These are phyloP conservation scores for Sericinus montela DNA, from an alignment of 2,888 invertebrate genomes.

Conservation along the genomic window DNA sequence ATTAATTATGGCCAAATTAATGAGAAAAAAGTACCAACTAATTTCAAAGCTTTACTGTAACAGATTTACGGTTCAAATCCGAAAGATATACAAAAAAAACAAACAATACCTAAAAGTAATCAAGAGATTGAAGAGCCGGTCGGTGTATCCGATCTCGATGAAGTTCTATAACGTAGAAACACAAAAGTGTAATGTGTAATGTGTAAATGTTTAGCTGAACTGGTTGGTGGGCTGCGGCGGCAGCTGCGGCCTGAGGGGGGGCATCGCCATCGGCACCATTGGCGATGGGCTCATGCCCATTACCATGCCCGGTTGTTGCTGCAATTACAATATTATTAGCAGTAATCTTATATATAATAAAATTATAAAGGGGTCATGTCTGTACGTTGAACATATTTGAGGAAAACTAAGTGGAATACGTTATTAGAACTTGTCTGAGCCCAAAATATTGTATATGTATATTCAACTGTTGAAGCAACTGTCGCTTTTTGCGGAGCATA, in stretches of 20 bases:
- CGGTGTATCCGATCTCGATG: constrained; percentile 10
- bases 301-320: constrained; percentile 75
- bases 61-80: no score
- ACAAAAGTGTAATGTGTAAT: background rate
- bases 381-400: no score
- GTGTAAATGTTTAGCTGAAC: constrained; percentile 57
- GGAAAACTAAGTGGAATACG: no score
- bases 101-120: background rate
- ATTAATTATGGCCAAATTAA: background rate
- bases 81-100: background rate
- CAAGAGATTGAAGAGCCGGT: background rate
- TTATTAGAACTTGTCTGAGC: no score
- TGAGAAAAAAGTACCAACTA: no score
- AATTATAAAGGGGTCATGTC: no score
- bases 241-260: constrained; percentile 61
- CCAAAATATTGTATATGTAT: no score
- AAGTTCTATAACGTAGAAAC: constrained; percentile 6
- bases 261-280: constrained; percentile 57
- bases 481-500: no score
- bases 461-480: no score
- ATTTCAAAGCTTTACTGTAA: no score
- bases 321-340: constrained; percentile 23
- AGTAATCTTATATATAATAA: no score
- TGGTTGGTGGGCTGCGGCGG: constrained; percentile 66
- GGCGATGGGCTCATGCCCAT: constrained; percentile 64